A percentile compares a stretch with the other conserved stretches of the same genome.
phyloP scores from a whole-genome alignment of 2,888 invertebrate species.

The Epirrita christyi region DNA sequence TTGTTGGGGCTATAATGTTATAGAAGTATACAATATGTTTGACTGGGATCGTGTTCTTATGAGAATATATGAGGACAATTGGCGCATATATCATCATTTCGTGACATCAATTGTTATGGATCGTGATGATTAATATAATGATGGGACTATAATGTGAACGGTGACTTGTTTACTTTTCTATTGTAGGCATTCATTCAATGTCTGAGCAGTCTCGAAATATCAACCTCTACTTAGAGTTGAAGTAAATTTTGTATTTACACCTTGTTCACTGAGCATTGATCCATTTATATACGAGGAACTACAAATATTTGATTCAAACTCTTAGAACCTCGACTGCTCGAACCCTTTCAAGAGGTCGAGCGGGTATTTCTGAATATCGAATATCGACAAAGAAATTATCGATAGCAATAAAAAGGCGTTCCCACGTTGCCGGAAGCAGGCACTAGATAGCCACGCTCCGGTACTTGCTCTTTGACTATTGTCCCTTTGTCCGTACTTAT shows the following conservation, averaged over 20 bases:
- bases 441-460: constrained; percentile 76
- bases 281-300: background rate
- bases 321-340: constrained; percentile 15
- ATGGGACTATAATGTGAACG: constrained; percentile 19
- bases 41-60: constrained; percentile 10
- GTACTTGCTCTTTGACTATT: constrained; percentile 77
- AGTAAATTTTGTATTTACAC: background rate
- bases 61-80: constrained; percentile 23
- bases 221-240: background rate
- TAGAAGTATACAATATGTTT: constrained; percentile 2
- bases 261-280: background rate
- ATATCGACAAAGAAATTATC: constrained; percentile 59
- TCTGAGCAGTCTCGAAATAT: background rate
- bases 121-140: constrained; percentile 16
- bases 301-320: constrained; percentile 7
- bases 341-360: constrained; percentile 28
- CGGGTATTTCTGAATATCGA: constrained; percentile 48
- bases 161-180: constrained; percentile 6
- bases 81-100: constrained; percentile 19
- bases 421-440: constrained; percentile 77
- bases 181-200: background rate
- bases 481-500: constrained; percentile 74
- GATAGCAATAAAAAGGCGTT: constrained; percentile 68
- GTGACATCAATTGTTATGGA: constrained; percentile 31
- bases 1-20: background rate